phyloP scores from a whole-genome alignment of 2,888 invertebrate genomes.

The Ecdyonurus torrentis region DNA sequence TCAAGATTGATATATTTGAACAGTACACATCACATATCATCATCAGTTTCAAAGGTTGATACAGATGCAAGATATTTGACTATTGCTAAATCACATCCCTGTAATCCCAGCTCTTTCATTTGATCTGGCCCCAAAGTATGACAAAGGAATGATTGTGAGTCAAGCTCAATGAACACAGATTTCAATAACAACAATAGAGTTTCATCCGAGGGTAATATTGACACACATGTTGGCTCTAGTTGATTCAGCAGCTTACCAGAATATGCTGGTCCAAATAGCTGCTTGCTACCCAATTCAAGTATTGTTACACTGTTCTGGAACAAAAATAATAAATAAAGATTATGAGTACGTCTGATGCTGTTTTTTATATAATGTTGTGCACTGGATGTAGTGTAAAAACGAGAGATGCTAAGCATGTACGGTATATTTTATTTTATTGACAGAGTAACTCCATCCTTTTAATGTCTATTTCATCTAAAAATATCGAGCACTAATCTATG shows the following conservation, averaged over 20 bases:
- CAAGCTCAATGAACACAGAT: slow-evolving; percentile 15
- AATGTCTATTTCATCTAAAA: too few relatives aligned
- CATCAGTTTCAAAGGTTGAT: too few relatives aligned
- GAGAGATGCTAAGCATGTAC: too few relatives aligned
- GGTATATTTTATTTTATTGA: too few relatives aligned
- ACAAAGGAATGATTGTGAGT: slow-evolving; percentile 17
- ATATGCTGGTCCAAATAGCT: slow-evolving; percentile 18
- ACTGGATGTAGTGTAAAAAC: too few relatives aligned
- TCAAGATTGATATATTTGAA: too few relatives aligned
- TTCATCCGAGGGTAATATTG: slow-evolving; percentile 13
- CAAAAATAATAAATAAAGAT: too few relatives aligned
- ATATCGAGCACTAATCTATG: too few relatives aligned
- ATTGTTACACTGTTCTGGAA: slow-evolving; percentile 18
- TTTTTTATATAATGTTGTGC: too few relatives aligned
- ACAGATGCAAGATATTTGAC: slow-evolving; percentile 11
- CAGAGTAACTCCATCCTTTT: too few relatives aligned
- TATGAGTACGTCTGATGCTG: too few relatives aligned
- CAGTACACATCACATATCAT: too few relatives aligned
- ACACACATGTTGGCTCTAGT: slow-evolving; percentile 8
- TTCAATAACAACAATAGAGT: slow-evolving; percentile 16
- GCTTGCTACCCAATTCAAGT: slow-evolving; percentile 16
- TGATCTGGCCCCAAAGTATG: not conserved
- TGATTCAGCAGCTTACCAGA: slow-evolving; percentile 14
- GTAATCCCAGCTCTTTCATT: slow-evolving; percentile 9
- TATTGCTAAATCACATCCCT: slow-evolving; percentile 14